Conservation (phyloP, 2,888 invertebrate genomes). For the Meandrusa payeni region DNA sequence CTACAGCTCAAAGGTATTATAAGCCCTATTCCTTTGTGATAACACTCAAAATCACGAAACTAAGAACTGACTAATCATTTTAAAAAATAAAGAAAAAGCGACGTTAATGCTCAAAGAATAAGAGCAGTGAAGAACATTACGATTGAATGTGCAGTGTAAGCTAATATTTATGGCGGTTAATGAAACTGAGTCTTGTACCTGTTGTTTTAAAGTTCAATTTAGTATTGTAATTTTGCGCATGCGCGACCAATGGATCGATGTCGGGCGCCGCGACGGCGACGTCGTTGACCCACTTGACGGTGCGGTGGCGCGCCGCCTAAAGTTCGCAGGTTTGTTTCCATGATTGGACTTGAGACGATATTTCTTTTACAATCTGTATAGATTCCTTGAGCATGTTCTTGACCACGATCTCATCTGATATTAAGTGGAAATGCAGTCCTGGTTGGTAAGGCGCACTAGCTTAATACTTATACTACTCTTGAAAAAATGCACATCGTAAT, state of each 20-base stretch:
- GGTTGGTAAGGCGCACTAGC: no score
- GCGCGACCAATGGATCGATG: constrained; percentile 67
- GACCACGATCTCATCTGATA: no score
- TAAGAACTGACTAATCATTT: constrained; percentile 8
- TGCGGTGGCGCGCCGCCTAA: constrained; percentile 31
- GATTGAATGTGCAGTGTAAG: constrained; percentile 29
- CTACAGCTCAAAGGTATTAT: constrained; percentile 4
- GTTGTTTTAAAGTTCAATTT: constrained; percentile 28
- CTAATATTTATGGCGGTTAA: constrained; percentile 5
- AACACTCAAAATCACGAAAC: constrained; percentile 16
- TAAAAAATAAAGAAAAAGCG: constrained; percentile 22
- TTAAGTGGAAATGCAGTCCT: no score
- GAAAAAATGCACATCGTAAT: no score
- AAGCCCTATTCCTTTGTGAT: constrained; percentile 18
- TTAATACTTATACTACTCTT: no score
- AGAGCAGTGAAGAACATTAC: constrained; percentile 20
- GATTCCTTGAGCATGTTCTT: no score
- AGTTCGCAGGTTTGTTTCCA: constrained; percentile 11
- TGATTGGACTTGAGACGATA: not conserved
- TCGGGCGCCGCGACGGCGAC: constrained; percentile 55
- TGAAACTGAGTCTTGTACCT: constrained; percentile 23
- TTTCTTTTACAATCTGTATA: no score
- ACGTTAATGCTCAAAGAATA: constrained; percentile 25
- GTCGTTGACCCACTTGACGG: constrained; percentile 64
- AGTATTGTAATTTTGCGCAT: constrained; percentile 41